Evolutionary conservation across 2,888 invertebrate genomes (phyloP).

Genomic region (Notodonta ziczac): DNA sequence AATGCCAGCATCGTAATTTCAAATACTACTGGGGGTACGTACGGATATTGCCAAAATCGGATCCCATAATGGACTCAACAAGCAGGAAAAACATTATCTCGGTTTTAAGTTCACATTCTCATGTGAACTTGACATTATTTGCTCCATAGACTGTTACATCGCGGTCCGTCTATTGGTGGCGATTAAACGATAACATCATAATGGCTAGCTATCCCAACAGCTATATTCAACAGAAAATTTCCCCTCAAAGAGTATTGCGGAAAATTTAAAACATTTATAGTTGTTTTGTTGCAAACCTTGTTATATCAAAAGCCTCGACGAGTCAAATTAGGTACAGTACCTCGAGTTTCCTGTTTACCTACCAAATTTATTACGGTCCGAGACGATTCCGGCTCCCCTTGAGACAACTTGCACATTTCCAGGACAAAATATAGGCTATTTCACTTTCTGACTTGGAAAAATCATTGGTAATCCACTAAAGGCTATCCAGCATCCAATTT

Average conservation of each 20-base stretch:
- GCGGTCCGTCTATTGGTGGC: neutral
- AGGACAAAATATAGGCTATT: constrained; percentile 17
- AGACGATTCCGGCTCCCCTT: constrained; percentile 18
- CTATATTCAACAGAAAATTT: neutral
- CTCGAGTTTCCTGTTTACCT: constrained; percentile 29
- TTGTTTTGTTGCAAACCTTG: neutral
- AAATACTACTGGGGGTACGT: too few species aligned
- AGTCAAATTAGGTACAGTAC: constrained; percentile 25
- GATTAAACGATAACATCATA: neutral
- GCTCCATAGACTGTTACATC: neutral
- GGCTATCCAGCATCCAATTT: too few species aligned
- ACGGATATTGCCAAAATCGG: too few species aligned
- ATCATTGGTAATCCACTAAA: neutral
- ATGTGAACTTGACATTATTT: neutral
- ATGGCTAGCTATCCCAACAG: neutral
- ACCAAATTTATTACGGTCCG: constrained; percentile 39
- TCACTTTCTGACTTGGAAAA: neutral
- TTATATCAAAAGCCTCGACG: neutral
- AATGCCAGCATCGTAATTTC: too few species aligned
- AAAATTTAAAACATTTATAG: neutral
- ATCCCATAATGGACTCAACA: too few species aligned
- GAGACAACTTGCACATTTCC: constrained; percentile 26
- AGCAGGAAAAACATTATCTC: too few species aligned
- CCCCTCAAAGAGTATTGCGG: neutral
- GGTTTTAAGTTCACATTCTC: too few species aligned